These are phyloP conservation scores for Siphamia tubifer DNA, from an alignment of 2,113 vertebrate genomes.

Conservation along the genomic window DNA sequence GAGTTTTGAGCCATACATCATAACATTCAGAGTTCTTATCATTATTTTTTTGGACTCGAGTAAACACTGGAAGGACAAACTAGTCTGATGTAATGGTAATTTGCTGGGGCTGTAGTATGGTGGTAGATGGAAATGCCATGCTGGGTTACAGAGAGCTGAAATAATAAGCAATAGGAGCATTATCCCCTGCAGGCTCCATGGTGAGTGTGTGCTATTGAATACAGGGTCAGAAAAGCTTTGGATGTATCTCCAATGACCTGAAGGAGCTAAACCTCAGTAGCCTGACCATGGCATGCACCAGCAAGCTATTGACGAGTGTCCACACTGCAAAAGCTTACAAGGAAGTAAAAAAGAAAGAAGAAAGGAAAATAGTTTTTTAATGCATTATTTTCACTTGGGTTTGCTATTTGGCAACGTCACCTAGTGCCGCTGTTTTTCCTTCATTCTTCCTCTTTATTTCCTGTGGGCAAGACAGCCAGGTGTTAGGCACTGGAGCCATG, in stretches of 20 bases:
- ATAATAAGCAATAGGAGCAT: conserved; percentile 52
- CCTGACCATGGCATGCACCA: conserved; percentile 41
- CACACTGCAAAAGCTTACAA: conserved; percentile 18
- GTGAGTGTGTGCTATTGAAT: conserved; percentile 25
- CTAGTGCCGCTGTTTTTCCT: conserved; percentile 33
- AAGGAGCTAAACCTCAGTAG: conserved; percentile 18
- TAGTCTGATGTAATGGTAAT: conserved; percentile 44
- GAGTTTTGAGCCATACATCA: neutral
- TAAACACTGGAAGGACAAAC: conserved; percentile 37
- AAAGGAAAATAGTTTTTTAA: conserved; percentile 33
- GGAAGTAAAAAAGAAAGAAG: conserved; percentile 5
- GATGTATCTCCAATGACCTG: conserved; percentile 33
- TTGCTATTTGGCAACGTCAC: conserved; percentile 45
- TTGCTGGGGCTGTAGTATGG: neutral
- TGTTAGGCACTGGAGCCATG: conserved; percentile 70
- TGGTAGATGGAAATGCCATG: conserved; percentile 48
- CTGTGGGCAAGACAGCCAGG: conserved; percentile 68
- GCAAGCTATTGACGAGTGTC: conserved; percentile 16
- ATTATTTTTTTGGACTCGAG: conserved; percentile 7
- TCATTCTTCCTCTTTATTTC: conserved; percentile 59
- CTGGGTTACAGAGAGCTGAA: conserved; percentile 34
- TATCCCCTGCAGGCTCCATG: conserved; percentile 35
- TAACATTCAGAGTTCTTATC: conserved; percentile 36
- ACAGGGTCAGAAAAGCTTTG: conserved; percentile 47
- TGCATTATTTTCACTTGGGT: conserved; percentile 56